Base-by-base conservation (phyloP, 2,113 vertebrate genomes). In the Bagarius yarrelli region DNA sequence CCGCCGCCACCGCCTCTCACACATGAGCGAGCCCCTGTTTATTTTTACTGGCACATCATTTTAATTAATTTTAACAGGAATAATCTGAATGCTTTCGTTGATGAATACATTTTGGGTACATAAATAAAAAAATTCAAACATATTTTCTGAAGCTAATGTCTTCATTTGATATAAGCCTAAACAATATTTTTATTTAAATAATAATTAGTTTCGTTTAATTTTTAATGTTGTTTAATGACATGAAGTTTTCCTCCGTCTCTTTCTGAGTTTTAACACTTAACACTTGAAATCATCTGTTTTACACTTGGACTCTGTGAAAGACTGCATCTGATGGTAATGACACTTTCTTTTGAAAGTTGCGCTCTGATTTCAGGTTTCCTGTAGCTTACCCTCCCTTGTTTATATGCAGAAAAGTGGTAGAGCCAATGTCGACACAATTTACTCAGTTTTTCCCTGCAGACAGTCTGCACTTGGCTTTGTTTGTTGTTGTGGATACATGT, bases 401-500 rank as follows among this genome's bases (percentile, higher is more conserved):
- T 86, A 84, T 84, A 74, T 21, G 73, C 73, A 84, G 36, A 72
- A 63, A 67, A 82, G 67, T 74, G 63, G 21, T 60, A 67, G 57
- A 80, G 80, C 85, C 80, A 86, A 84, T 59, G 80, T 74, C 73
- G 79, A 82, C 85, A 85, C 70, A 77, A n/a, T 57, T 73, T 71
- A 78, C 76, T 86, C 85, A 86, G 53, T 76, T 84, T 86, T 84
- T 86, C 85, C 84, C 47, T 74, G 60, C 55, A 78, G 76, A 81
- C 63, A 50, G 61, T 86, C 66, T 70, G 56, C 83, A 82, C 83
- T 73, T 52, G 4, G 23, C 63, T 61, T 72, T 84, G 80, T 86
- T 86, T 84, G 83, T 86, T 86, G 85, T 86, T 82, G 60, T 80
- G 78, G 77, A 84, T 84, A 73, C 85, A 59, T 78, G 81, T 84